These are phyloP conservation scores for Arvicanthis niloticus DNA, from an alignment of 2,113 vertebrate genomes.

Conservation along the genomic window DNA sequence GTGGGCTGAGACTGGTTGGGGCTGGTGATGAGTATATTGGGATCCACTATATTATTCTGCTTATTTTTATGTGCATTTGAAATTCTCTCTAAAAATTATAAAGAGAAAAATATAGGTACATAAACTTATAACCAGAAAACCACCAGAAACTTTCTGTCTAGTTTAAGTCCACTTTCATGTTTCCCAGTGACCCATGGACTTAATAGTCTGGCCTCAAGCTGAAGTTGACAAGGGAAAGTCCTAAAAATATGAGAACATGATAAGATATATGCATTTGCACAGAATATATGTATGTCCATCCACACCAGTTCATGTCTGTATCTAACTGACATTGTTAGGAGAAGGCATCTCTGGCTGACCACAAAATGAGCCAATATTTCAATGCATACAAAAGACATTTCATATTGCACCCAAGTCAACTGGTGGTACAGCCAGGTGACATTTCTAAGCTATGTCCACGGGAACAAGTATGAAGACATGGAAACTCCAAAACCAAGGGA, in stretches of 20 bases:
- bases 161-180: background rate
- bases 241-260: background rate
- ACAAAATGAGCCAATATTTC: constrained; percentile 32
- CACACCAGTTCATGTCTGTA: background rate
- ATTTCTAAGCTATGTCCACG: background rate
- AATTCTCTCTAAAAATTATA: background rate
- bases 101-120: background rate
- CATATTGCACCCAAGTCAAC: background rate
- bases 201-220: background rate
- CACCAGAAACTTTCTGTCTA: background rate
- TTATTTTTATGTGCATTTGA: background rate
- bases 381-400: constrained; percentile 15
- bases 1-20: background rate
- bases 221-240: background rate
- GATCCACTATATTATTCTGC: background rate
- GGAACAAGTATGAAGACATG: background rate
- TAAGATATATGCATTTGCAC: background rate
- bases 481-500: background rate
- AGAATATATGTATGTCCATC: background rate
- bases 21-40: background rate
- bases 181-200: background rate
- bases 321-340: background rate
- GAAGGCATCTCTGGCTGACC: background rate
- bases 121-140: background rate
- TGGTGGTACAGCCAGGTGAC: background rate